Percentiles rank a stretch among this genome's conserved stretches.
phyloP scores from a whole-genome alignment of 2,113 vertebrate genomes.

The Nothobranchius furzeri region DNA sequence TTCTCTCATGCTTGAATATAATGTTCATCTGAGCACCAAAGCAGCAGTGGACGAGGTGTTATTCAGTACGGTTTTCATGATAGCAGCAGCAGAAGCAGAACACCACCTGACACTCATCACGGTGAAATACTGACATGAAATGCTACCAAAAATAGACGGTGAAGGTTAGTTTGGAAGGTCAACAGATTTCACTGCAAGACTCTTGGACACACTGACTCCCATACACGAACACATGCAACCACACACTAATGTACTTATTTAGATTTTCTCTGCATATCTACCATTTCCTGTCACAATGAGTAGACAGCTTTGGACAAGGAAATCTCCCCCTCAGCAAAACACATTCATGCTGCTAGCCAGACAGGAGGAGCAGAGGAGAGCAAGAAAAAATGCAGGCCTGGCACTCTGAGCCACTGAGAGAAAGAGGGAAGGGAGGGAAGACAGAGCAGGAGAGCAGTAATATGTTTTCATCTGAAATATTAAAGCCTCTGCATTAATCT shows the following conservation, averaged over 20 bases:
- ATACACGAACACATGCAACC: not conserved
- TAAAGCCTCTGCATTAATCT: constrained; percentile 80
- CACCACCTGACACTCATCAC: not conserved
- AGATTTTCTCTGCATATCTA: constrained; percentile 42
- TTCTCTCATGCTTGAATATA: constrained; percentile 19
- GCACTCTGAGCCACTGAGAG: constrained; percentile 24
- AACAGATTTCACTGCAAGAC: constrained; percentile 21
- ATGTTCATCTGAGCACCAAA: constrained; percentile 8
- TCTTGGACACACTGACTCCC: not conserved
- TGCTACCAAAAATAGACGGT: constrained; percentile 19
- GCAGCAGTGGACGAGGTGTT: not conserved
- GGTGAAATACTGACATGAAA: constrained; percentile 21
- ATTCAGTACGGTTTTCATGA: not conserved
- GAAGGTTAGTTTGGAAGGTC: constrained; percentile 43
- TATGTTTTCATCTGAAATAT: constrained; percentile 82
- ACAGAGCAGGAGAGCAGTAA: constrained; percentile 66
- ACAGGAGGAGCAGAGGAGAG: constrained; percentile 35
- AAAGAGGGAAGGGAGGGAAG: constrained; percentile 27
- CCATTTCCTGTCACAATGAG: constrained; percentile 52
- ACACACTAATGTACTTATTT: constrained; percentile 30
- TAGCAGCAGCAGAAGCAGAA: not conserved
- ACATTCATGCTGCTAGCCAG: constrained; percentile 37
- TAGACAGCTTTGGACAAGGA: constrained; percentile 31
- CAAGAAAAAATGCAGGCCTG: constrained; percentile 16
- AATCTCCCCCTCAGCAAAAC: constrained; percentile 54